These are phyloP conservation scores for Helicoverpa assulta DNA, from an alignment of 2,888 invertebrate genomes.

Conservation along the genomic window DNA sequence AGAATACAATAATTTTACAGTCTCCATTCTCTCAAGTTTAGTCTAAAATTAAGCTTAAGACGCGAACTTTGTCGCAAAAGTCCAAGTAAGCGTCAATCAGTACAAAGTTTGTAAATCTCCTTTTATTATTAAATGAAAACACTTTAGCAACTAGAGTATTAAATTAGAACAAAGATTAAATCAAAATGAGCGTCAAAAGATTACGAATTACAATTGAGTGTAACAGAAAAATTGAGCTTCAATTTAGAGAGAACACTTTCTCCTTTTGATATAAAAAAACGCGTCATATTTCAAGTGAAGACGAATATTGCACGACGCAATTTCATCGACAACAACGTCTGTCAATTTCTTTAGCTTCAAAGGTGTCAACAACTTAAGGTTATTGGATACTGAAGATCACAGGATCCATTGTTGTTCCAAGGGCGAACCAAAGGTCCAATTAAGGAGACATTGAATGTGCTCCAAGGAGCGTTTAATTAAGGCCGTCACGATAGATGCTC, in stretches of 20 bases:
- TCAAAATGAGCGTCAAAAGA: not conserved
- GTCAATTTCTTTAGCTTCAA: slow-evolving; percentile 5
- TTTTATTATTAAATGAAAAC: no score
- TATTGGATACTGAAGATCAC: slow-evolving; percentile 10
- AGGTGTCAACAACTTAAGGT: slow-evolving; percentile 21
- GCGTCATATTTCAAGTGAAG: not conserved
- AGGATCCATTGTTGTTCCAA: slow-evolving; percentile 36
- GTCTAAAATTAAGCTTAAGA: not conserved
- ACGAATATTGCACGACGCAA: not conserved
- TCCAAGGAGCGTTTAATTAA: slow-evolving; percentile 73
- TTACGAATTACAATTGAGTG: not conserved
- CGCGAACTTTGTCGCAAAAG: slow-evolving; percentile 3
- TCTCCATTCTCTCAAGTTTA: not conserved
- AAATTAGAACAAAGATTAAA: not conserved
- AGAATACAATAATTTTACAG: no score
- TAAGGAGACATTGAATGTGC: slow-evolving; percentile 65
- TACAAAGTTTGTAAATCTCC: not conserved
- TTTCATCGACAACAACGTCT: not conserved
- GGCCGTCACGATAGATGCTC: slow-evolving; percentile 71
- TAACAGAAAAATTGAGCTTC: not conserved
- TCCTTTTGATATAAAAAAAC: slow-evolving; percentile 2
- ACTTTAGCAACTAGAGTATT: no score
- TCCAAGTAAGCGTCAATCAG: not conserved
- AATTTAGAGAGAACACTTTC: not conserved
- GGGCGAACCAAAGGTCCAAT: slow-evolving; percentile 60